Evolutionary conservation across 2,113 vertebrate species (phyloP), one percentile per base, ranked within the genome.

Genomic region (Ameiurus melas): DNA sequence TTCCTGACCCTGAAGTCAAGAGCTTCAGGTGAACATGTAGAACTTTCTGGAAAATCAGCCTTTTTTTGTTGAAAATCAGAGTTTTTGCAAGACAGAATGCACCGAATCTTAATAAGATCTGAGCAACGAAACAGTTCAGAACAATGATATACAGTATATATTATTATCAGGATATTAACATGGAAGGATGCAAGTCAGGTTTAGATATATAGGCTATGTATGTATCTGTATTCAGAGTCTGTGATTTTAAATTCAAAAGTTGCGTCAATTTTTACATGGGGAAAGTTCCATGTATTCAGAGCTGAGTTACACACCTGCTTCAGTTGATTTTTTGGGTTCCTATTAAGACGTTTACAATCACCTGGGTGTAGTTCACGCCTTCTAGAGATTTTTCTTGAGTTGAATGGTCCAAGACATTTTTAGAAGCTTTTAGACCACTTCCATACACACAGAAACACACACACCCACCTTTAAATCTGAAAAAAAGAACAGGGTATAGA

Each of bases 1-100:
- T 33, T 79, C 83, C 58, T 78, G 87, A 88, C 82, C 87, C 77
- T 1, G 60, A 30, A 77, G 70, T 79, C 87, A 75, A 53, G 57
- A 60, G 68, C 57, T 84, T 88, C n/a, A 22, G 47, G 27, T 83
- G 66, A 83, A 62, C 17, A 4, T 62, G 71, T 84, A 39, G 73
- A 71, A 55, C 62, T 58, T 73, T 85, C 75, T 9, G 22, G 30
- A 81, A 68, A 80, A 79, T 66, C 16, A 22, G 55, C 10, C 17
- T 5, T 58, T 2, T 43, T 47, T 47, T 43, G 39, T 7, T 47
- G 5, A 47, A 47, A 47, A 6, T 7, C 36, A 3, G 36, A 19
- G 2, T 55, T 68, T 84, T 70, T 30, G 36, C 55, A 19, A 7
- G n/a, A 22, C 4, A 7, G 43, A n/a, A 27, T 25, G 6, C 58